phyloP scores from a whole-genome alignment of 2,797 vertebrate species.

The Coluber constrictor region DNA sequence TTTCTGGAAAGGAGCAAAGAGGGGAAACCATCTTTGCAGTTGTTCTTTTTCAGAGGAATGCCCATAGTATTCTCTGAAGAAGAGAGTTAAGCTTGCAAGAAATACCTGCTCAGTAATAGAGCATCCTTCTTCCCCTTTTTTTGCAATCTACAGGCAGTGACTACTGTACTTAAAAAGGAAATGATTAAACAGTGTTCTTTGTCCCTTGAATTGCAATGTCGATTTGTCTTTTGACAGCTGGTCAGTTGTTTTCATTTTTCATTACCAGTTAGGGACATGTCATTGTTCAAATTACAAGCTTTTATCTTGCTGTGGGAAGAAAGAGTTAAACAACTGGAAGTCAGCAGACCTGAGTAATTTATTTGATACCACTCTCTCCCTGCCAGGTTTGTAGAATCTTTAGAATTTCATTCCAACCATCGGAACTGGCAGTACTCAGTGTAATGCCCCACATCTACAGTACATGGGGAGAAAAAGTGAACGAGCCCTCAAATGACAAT shows the following conservation, averaged over 20 bases:
- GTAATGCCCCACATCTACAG: neutral
- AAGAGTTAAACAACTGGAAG: neutral
- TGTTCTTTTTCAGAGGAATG: neutral
- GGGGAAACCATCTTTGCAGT: neutral
- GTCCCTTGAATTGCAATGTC: neutral
- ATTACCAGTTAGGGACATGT: neutral
- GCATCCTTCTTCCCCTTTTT: neutral
- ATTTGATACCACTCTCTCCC: neutral
- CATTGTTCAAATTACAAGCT: neutral
- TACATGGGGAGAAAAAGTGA: neutral
- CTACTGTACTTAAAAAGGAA: neutral
- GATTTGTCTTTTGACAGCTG: neutral
- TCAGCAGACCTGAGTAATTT: neutral
- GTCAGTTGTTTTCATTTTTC: neutral
- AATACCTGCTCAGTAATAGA: neutral
- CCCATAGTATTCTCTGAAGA: neutral
- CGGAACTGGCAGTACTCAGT: neutral
- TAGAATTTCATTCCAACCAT: neutral
- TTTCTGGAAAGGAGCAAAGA: neutral
- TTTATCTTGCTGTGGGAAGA: neutral
- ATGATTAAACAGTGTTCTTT: neutral
- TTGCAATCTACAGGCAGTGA: neutral
- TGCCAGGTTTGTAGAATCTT: neutral
- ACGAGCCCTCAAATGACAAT: neutral
- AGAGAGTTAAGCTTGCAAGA: neutral